Evolutionary conservation across 2,113 vertebrate genomes (phyloP).

Genomic region (Vombatus ursinus): DNA sequence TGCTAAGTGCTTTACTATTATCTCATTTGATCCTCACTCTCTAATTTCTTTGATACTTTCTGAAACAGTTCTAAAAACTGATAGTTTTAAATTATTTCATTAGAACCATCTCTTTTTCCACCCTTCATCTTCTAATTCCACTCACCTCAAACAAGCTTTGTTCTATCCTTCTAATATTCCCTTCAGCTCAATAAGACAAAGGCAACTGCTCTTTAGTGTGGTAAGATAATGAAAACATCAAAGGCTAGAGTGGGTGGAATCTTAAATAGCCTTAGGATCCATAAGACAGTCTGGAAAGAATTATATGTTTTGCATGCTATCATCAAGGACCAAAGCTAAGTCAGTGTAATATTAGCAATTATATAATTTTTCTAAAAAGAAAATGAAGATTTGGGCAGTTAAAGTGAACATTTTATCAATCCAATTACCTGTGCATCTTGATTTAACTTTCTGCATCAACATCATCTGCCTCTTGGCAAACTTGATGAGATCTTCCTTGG

Average conservation of each 20-base stretch:
- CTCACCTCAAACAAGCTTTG: constrained; percentile 17
- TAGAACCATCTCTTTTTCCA: neutral
- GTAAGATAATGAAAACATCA: neutral
- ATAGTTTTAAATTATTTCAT: constrained; percentile 26
- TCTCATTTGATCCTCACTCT: neutral
- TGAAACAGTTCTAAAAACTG: neutral
- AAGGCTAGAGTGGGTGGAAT: constrained; percentile 3
- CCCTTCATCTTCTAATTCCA: neutral
- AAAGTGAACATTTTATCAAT: constrained; percentile 33
- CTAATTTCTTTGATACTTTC: neutral
- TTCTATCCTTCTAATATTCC: neutral
- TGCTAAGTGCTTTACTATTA: neutral
- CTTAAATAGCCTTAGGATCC: neutral
- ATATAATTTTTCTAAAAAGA: neutral
- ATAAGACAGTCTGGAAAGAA: constrained; percentile 5
- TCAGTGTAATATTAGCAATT: neutral
- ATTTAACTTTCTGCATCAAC: constrained; percentile 93
- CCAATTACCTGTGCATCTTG: constrained; percentile 90
- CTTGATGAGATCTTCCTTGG: constrained; percentile 98
- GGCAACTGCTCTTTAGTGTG: constrained; percentile 1
- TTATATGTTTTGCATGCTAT: neutral
- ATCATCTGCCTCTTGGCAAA: constrained; percentile 97
- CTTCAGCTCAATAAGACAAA: constrained; percentile 28
- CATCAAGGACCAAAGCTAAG: constrained; percentile 1
- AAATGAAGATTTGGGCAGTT: neutral